Base-by-base conservation (phyloP, 2,797 vertebrate genomes). In the Triplophysa bombifrons region DNA sequence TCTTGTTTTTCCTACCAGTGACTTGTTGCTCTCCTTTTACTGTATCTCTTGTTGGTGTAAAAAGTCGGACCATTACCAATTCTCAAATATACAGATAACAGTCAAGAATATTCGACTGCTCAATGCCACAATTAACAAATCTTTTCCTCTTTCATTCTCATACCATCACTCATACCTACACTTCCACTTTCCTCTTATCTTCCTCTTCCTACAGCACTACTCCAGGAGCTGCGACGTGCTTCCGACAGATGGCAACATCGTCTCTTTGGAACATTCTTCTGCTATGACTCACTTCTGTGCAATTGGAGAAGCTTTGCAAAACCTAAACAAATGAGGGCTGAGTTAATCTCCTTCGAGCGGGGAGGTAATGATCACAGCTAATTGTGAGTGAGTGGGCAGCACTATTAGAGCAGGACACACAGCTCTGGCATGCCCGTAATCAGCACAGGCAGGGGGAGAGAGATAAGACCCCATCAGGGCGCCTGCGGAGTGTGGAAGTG, bases 221-320 rank as follows among this genome's bases (percentile, higher is more conserved):
- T 76, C 38, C 22, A 48, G 53, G 51, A 67, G 30, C 76, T 71
- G 27, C 17, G 41, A 27, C 51, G 27, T 44, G n/a, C 25, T 55
- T 89, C 93, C 93, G 93, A 92, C 90, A 94, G 94, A 92, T 93
- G 93, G 93, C 93, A 94, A 93, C 90, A 91, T 94, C 92, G 92
- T 89, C 88, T 90, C 89, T 91, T 61, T 80, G 67, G 80, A 85
- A 71, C 65, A n/a, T 70, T 30, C 20, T 12, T 9, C 70, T 44
- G 38, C 34, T n/a, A 13, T 78, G 69, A 72, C 27, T 81, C 66
- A 74, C 64, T 56, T 74, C 20, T 16, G 66, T 84, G 83, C 67
- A 34, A 64, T n/a, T n/a, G n/a, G 48, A 80, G 51, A 20, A 71
- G 46, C 14, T 60, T 46, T 50, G 68, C 77, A 80, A 66, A 75